These are phyloP conservation scores for Saturnia pavonia DNA, from an alignment of 2,888 invertebrate species.

Conservation along the genomic window DNA sequence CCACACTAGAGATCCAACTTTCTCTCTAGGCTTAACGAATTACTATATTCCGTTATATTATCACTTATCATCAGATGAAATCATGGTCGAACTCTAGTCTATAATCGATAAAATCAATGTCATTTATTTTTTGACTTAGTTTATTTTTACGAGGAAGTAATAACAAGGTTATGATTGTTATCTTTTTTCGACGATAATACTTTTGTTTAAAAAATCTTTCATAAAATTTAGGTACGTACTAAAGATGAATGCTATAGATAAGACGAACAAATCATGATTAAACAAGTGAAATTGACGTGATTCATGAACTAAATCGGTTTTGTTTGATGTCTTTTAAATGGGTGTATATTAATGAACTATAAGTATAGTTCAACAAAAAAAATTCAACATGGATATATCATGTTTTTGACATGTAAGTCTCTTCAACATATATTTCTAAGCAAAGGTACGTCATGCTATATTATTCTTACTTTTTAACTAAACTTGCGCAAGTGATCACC, in stretches of 20 bases:
- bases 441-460: no score
- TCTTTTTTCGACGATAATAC: slow-evolving; percentile 8
- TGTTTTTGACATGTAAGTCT: neutral
- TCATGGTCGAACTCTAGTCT: neutral
- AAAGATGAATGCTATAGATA: neutral
- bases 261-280: neutral
- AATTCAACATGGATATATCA: neutral
- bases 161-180: slow-evolving; percentile 14
- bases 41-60: neutral
- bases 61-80: neutral
- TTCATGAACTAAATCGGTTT: neutral
- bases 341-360: neutral
- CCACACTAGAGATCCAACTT: neutral
- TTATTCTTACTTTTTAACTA: no score
- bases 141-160: slow-evolving; percentile 11
- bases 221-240: slow-evolving; percentile 4
- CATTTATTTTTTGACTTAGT: neutral
- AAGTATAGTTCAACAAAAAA: neutral
- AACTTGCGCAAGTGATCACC: no score
- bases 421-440: neutral
- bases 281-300: neutral
- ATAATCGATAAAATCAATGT: no score
- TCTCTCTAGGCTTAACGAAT: neutral
- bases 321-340: neutral
- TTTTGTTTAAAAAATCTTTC: slow-evolving; percentile 11